Conservation (phyloP, 1,140 invertebrate genomes). For the Stegodyphus dumicola region DNA sequence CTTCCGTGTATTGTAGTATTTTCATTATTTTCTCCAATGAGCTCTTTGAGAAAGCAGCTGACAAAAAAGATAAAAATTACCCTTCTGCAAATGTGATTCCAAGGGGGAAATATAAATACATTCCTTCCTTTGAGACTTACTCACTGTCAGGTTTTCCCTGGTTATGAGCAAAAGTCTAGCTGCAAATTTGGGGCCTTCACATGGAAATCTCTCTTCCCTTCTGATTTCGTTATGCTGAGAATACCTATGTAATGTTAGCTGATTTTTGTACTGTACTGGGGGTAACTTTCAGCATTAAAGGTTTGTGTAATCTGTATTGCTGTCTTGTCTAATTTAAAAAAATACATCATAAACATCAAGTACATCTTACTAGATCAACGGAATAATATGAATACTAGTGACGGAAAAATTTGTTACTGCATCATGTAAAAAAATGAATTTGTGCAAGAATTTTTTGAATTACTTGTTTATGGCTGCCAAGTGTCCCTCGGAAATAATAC, state of each 20-base stretch:
- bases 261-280: constrained; percentile 53
- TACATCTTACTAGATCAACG: background rate
- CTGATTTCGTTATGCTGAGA: constrained; percentile 13
- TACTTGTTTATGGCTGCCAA: too few relatives aligned
- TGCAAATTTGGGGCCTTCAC: constrained; percentile 30
- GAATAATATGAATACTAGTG: too few relatives aligned
- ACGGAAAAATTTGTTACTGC: too few relatives aligned
- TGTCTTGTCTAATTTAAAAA: constrained; percentile 13
- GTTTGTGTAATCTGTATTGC: constrained; percentile 51
- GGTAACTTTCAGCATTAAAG: constrained; percentile 58
- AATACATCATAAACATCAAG: background rate
- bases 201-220: constrained; percentile 7
- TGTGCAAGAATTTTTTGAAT: too few relatives aligned
- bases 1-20: background rate
- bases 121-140: constrained; percentile 25
- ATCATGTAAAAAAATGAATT: too few relatives aligned
- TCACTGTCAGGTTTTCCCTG: background rate
- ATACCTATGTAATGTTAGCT: constrained; percentile 34
- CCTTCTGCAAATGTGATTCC: too few relatives aligned
- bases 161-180: background rate
- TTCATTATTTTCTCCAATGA: background rate
- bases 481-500: too few relatives aligned
- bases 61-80: background rate
- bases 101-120: background rate
- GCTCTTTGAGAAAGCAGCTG: background rate